Percentiles rank a stretch among this genome's conserved stretches.
Evolutionary conservation across 2,113 vertebrate species (phyloP).

Genomic region (Microcebus jonahi): DNA sequence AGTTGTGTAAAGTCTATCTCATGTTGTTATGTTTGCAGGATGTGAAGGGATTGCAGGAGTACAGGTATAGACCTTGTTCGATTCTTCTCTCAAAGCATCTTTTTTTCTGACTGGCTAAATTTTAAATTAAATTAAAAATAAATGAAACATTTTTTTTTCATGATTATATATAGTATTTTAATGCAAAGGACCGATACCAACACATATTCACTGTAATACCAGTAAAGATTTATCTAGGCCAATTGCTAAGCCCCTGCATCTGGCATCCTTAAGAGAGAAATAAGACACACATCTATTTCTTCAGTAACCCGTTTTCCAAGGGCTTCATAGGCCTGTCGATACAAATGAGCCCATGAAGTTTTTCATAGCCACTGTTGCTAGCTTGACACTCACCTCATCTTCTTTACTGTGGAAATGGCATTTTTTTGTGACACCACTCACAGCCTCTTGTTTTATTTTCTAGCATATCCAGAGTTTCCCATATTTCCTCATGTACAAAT

Average conservation of each 20-base stretch:
- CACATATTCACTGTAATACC: neutral
- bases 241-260: neutral
- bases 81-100: neutral
- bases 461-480: neutral
- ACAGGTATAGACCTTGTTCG: neutral
- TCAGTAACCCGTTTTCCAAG: neutral
- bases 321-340: neutral
- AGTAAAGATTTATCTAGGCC: neutral
- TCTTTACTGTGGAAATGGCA: neutral
- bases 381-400: neutral
- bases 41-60: neutral
- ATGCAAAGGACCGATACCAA: neutral
- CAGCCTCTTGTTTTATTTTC: neutral
- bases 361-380: neutral
- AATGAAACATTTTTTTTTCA: neutral
- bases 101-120: neutral
- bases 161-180: neutral
- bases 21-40: neutral
- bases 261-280: neutral
- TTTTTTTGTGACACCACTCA: neutral
- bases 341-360: neutral
- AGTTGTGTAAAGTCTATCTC: neutral
- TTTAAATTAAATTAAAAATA: neutral
- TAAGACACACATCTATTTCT: neutral
- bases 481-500: neutral